Conservation (phyloP, 2,797 vertebrate species). For the Danio kyathit region DNA sequence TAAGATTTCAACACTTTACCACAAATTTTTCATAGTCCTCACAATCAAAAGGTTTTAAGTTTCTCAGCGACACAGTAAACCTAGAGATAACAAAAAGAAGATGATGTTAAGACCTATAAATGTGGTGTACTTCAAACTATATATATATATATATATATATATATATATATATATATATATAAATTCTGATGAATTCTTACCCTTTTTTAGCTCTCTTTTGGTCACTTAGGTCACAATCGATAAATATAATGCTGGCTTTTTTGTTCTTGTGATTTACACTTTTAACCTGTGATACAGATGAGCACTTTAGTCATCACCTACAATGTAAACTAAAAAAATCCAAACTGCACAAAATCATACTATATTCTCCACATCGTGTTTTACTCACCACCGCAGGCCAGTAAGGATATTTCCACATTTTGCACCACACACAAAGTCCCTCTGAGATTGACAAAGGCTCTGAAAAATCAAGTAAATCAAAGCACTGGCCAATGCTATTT, state of each 20-base stretch:
- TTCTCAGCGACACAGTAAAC: conserved; percentile 81
- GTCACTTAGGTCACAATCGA: conserved; percentile 76
- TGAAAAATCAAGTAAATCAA: conserved; percentile 58
- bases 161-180: too few species aligned
- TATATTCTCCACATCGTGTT: neutral
- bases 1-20: conserved; percentile 74
- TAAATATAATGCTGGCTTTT: conserved; percentile 87
- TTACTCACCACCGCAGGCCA: conserved; percentile 93
- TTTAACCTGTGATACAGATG: conserved; percentile 80
- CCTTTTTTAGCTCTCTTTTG: conserved; percentile 70
- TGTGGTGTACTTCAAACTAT: neutral
- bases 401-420: conserved; percentile 85
- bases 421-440: conserved; percentile 92
- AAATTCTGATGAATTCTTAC: conserved; percentile 63
- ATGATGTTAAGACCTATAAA: neutral
- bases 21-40: conserved; percentile 82
- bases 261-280: conserved; percentile 81
- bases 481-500: neutral
- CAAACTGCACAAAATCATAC: neutral
- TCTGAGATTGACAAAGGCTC: conserved; percentile 81
- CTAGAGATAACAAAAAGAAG: conserved; percentile 69
- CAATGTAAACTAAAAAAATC: neutral
- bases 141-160: too few species aligned
- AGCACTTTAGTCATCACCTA: neutral
- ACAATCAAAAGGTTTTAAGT: conserved; percentile 90